Evolutionary conservation across 1,140 invertebrate species (phyloP).

Genomic region (Ceratitis capitata): DNA sequence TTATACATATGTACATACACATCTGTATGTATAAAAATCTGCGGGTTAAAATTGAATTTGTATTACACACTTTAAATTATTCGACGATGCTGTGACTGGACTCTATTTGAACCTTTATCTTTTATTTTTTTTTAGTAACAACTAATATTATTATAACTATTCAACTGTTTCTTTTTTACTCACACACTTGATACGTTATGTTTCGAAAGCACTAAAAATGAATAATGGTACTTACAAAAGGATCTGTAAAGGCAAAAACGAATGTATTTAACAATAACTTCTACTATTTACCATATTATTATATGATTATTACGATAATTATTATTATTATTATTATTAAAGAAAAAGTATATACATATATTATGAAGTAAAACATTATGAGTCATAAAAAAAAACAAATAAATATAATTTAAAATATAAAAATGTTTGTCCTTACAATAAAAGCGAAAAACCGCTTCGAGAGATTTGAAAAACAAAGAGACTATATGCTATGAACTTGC

Average conservation of each 20-base stretch:
- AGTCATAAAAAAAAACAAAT: neutral
- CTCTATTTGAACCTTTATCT: no score
- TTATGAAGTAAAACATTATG: slow-evolving; percentile 21
- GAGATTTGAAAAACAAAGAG: no score
- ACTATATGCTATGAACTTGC: no score
- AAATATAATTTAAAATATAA: slow-evolving; percentile 11
- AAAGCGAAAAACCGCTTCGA: no score
- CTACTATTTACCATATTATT: slow-evolving; percentile 41
- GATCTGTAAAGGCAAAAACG: slow-evolving; percentile 37
- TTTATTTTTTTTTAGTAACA: neutral
- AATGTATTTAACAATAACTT: slow-evolving; percentile 39
- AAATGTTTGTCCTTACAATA: no score
- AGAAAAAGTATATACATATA: slow-evolving; percentile 35
- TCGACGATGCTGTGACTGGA: no score
- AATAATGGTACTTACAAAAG: neutral
- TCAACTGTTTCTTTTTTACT: neutral
- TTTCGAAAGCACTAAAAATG: neutral
- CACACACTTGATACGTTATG: neutral
- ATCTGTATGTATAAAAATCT: no score
- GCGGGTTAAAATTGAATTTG: no score
- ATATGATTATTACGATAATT: slow-evolving; percentile 32
- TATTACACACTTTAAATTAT: no score
- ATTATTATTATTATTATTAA: slow-evolving; percentile 30
- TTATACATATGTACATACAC: no score
- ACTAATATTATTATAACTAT: neutral